Base-by-base conservation (phyloP, 1,140 invertebrate genomes). In the Hyphantria cunea region DNA sequence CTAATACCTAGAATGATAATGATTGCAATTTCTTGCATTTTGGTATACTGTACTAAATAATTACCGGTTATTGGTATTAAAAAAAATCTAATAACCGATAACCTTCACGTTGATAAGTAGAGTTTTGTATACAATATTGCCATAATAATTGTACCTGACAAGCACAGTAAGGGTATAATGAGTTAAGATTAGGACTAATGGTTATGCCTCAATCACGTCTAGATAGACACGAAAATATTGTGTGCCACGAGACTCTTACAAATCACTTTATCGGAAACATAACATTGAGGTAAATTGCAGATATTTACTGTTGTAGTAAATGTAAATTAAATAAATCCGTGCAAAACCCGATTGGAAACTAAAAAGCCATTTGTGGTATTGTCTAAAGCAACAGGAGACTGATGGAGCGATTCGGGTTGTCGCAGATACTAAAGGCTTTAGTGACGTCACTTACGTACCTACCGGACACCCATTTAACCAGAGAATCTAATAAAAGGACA, bases 391-490 rank as follows among this genome's bases (percentile, higher is more conserved):
- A 70, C 70, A 66, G 41, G 72, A 70, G 68, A 70, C 66, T 68
- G 76, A 74, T 75, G 65, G 73, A 65, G 63, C 64, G 67, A 60
- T 68, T 72, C 73, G 68, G 61, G 60, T 55, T 59, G 55, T 37
- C 62, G 54, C 68, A 55, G 70, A 59, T 52, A 55, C 42, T 25
- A 49, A 58, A 58, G 55, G 63, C 48, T 54, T 67, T 67, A 66
- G 62, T 62, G 64, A 70, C 64, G 66, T 74, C 71, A 66, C 76
- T 73, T 76, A 66, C 62, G 68, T 68, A 70, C 65, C 75, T 77
- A 68, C 56, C 74, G 69, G 39, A 63, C 56, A 51, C 48, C 55
- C 44, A 69, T 69, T 75, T 66, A 72, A 71, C 68, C 64, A 55
- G 34, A 59, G 11, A 11, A 12, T 14, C 37, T 60, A 39, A 50